phyloP scores from a whole-genome alignment of 2,797 vertebrate genomes.

The Martes flavigula region DNA sequence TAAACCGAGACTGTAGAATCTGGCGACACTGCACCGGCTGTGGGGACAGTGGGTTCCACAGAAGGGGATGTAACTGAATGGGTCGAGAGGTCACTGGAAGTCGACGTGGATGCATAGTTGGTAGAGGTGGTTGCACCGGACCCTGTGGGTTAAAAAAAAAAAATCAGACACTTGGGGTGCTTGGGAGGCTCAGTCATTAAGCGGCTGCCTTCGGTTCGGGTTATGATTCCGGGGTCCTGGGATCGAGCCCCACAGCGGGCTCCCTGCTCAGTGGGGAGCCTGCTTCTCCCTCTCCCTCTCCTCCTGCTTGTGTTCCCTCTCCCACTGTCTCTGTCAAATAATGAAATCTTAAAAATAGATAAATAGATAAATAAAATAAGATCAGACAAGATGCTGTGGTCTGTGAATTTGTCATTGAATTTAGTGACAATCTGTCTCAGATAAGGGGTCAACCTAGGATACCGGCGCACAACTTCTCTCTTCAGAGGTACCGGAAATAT shows the following conservation, averaged over 20 bases:
- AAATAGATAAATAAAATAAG: neutral
- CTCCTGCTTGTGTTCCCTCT: too few relatives aligned
- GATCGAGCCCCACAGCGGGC: too few relatives aligned
- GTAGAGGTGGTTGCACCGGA: neutral
- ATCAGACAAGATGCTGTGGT: neutral
- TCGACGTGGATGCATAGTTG: neutral
- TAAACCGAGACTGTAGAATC: neutral
- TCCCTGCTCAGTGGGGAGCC: too few relatives aligned
- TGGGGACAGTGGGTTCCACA: neutral
- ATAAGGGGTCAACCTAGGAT: neutral
- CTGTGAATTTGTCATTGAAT: neutral
- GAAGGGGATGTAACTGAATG: neutral
- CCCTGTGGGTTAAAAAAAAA: neutral
- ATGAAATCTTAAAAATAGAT: too few relatives aligned
- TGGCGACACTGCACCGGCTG: too few relatives aligned
- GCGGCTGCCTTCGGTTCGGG: too few relatives aligned
- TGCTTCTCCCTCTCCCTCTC: too few relatives aligned
- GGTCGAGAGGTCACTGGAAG: neutral
- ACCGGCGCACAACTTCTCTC: neutral
- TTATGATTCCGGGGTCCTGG: too few relatives aligned
- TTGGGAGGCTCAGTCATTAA: too few relatives aligned
- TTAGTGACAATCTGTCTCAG: neutral
- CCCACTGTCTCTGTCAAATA: too few relatives aligned
- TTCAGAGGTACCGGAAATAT: neutral
- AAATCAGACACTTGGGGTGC: neutral